Evolutionary conservation across 92 coral and sea anemone genomes (phyloP), one percentile per base, ranked within the genome.

Genomic region (Porites lobata): DNA sequence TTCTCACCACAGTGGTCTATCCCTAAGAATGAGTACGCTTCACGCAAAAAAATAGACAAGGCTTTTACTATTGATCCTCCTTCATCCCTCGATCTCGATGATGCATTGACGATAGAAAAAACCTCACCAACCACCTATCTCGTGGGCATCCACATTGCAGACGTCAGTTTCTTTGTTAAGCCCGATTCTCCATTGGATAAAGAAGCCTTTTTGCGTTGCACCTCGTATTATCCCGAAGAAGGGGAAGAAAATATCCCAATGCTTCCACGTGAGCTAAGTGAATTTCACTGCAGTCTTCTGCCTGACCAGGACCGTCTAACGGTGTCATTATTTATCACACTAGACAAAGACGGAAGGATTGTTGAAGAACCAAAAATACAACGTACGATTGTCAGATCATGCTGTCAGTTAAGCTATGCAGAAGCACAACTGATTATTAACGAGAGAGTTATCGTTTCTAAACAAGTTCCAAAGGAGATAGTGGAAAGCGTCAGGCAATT

Each of bases 11-110:
- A 77, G 9, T 89, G 94, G 96, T 59, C 50, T 18, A 81, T 95
- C 68, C 98, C 99, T 11, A 52, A 38, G n/a, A 26, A 22, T 1
- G 99, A 97, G 74, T 68, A 63, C 66, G 26, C 63, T 0, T 50
- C 52, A 50, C 94, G 98, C 19, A 59, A 15, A 15, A 75, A 6
- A 57, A 78, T 95, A n/a, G 20, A 6, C 1, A 82, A 76, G 26
- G 98, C 96, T n/a, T 83, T 97, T 73, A 97, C 99, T 4, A 93
- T 96, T 75, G 98, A 96, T 80, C 99, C 98, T 56, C 90, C 86
- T 0, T 69, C 62, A 18, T 87, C 98, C 14, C 76, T 53, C 47
- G 99, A 96, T 66, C 90, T 96, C 29, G 99, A 96, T 67, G 99
- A 96, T 87, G 99, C 99, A 50, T 68, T 96, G 59, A 91, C 98